Evolutionary conservation across 2,113 vertebrate genomes (phyloP), one percentile per base, ranked within the genome.

Genomic region (Poeciliopsis turrubarensis): DNA sequence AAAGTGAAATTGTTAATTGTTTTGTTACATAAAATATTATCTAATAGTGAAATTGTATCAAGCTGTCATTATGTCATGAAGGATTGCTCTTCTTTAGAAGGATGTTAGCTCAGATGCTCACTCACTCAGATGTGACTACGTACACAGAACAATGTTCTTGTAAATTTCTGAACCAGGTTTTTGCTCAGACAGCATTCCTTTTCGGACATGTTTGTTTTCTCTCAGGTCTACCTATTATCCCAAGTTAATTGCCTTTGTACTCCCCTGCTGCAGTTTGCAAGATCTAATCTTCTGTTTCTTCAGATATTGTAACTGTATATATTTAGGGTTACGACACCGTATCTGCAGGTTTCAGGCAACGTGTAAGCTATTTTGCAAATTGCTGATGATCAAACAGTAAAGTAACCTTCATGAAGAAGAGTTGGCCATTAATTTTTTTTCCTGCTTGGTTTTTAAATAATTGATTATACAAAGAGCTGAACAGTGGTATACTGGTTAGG

Each of bases 161-260:
- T 26, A 72, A 29, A 37, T 37, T 11, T n/a, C 32, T 34, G 17
- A 34, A 34, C 62, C 34, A n/a, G 51, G 22, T 57, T 57, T 57
- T 57, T 57, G 51, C 51, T 57, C 51, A 57, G 25, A 11, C 51
- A 57, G 51, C 64, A 32, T 3, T 6, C 25, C 60, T 13, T 15
- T 65, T 60, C 39, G 32, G 60, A 61, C 44, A 44, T 39, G 37
- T 72, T 72, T 64, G 44, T 62, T 83, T 37, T 72, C 30, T 68
- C 62, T 44, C 44, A 31, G 34, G 69, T 70, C 62, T 29, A 65
- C 32, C 62, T 57, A 67, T 75, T 70, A 78, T 82, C 41, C 25
- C 54, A 29, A 51, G 34, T 60, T 74, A 65, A 80, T 83, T 83
- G 71, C 29, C 10, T 74, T 84, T 81, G 67, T 66, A 69, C 70